These are phyloP conservation scores for Gambusia holbrooki DNA, from an alignment of 2,113 vertebrate species.

Conservation along the genomic window DNA sequence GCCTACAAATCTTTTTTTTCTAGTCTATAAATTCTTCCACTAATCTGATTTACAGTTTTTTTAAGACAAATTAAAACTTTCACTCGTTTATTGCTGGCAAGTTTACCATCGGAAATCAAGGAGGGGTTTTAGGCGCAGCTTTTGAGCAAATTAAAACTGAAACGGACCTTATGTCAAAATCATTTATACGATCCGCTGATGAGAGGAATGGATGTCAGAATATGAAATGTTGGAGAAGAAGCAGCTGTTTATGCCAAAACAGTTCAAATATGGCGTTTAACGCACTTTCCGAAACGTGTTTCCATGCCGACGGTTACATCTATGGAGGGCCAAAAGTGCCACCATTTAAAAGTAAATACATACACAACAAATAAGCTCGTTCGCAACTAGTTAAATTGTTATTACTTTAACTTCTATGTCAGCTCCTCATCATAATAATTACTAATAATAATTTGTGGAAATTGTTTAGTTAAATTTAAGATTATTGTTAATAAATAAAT, in stretches of 20 bases:
- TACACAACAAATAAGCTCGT: neutral
- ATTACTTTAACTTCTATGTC: too few species aligned
- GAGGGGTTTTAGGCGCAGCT: conserved; percentile 12
- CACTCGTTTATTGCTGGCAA: neutral
- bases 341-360: neutral
- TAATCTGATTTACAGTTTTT: neutral
- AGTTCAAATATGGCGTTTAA: conserved; percentile 11
- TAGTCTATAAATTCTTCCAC: neutral
- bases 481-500: too few species aligned
- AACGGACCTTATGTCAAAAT: neutral
- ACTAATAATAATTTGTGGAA: too few species aligned
- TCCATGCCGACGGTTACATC: neutral
- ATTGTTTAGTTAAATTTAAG: too few species aligned
- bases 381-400: too few species aligned
- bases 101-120: neutral
- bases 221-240: neutral
- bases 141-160: neutral
- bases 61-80: neutral
- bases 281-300: neutral
- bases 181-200: neutral
- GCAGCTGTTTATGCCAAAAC: neutral
- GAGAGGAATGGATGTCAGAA: neutral
- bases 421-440: too few species aligned
- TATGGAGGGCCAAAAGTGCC: neutral
- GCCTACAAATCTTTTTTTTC: neutral